Evolutionary conservation across 1,140 invertebrate genomes (phyloP).

Genomic region (Hyphantria cunea): DNA sequence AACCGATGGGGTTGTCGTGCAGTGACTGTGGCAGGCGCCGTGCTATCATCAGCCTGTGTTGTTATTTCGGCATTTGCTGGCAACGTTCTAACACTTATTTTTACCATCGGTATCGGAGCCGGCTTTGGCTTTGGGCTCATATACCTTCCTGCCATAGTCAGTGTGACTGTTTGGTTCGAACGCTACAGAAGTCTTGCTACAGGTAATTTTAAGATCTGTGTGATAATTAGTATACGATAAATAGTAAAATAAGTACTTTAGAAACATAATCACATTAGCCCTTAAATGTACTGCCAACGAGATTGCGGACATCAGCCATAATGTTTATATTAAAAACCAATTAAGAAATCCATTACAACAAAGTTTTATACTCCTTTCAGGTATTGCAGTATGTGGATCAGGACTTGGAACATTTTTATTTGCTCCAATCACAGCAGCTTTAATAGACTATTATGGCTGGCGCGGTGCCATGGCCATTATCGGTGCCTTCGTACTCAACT

Average conservation of each 20-base stretch:
- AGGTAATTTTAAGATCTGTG: conserved; percentile 58
- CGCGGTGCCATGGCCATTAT: conserved; percentile 90
- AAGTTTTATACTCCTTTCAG: conserved; percentile 46
- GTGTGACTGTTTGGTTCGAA: conserved; percentile 97
- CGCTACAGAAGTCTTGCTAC: conserved; percentile 94
- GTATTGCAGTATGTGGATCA: conserved; percentile 96
- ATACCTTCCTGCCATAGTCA: conserved; percentile 96
- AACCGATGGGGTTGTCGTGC: conserved; percentile 95
- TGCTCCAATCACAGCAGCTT: conserved; percentile 87
- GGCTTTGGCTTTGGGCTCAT: conserved; percentile 97
- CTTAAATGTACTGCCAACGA: too few relatives aligned
- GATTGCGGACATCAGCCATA: too few relatives aligned
- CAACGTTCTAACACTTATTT: conserved; percentile 90
- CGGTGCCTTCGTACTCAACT: conserved; percentile 90
- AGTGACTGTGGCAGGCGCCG: conserved; percentile 93
- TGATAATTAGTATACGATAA: too few relatives aligned
- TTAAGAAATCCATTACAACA: too few relatives aligned
- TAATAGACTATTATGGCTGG: conserved; percentile 87
- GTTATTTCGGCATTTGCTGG: conserved; percentile 88
- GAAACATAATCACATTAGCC: too few relatives aligned
- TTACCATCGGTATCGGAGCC: conserved; percentile 94
- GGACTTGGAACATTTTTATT: conserved; percentile 93
- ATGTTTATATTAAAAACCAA: too few relatives aligned
- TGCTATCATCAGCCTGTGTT: conserved; percentile 90
- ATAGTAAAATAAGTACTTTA: too few relatives aligned